Evolutionary conservation across 64 coral and sea anemone genomes (phyloP).

Genomic region (Pachyseris speciosa): DNA sequence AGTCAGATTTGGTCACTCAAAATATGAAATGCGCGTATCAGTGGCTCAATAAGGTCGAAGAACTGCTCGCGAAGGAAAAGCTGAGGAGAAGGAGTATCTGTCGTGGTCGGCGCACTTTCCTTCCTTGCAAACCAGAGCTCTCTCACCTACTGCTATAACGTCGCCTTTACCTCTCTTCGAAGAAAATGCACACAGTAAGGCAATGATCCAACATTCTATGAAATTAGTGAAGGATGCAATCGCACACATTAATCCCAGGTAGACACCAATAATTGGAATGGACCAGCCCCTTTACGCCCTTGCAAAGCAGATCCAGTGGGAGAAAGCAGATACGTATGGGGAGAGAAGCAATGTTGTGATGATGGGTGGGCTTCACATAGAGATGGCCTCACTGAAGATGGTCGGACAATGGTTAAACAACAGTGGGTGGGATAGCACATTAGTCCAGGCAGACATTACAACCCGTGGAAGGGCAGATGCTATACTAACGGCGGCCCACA

Average conservation of each 20-base stretch:
- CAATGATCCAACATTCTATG: slow-evolving; percentile 16
- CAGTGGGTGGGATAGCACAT: not conserved
- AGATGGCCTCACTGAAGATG: slow-evolving; percentile 40
- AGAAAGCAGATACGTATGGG: not conserved
- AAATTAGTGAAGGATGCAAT: slow-evolving; percentile 30
- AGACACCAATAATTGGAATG: slow-evolving; percentile 21
- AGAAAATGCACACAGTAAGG: too few species aligned
- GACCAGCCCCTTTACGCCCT: slow-evolving; percentile 15
- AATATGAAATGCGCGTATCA: slow-evolving; percentile 38
- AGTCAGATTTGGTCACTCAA: slow-evolving; percentile 35
- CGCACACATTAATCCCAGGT: not conserved
- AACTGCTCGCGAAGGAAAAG: slow-evolving; percentile 33
- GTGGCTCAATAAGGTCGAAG: slow-evolving; percentile 31
- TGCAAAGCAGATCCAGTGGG: slow-evolving; percentile 39
- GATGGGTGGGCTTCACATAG: slow-evolving; percentile 8
- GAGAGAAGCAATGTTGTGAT: not conserved
- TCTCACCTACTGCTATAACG: slow-evolving; percentile 31
- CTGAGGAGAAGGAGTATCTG: slow-evolving; percentile 5
- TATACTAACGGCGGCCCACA: too few species aligned
- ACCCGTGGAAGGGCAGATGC: too few species aligned
- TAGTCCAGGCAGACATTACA: not conserved
- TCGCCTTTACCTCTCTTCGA: too few species aligned
- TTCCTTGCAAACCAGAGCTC: not conserved
- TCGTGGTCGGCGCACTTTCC: slow-evolving; percentile 34
- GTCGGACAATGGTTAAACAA: slow-evolving; percentile 19